A percentile compares a stretch with the other conserved stretches of the same genome.
Conservation (phyloP, 2,888 invertebrate genomes). For the Harpagoxenus sublaevis region DNA sequence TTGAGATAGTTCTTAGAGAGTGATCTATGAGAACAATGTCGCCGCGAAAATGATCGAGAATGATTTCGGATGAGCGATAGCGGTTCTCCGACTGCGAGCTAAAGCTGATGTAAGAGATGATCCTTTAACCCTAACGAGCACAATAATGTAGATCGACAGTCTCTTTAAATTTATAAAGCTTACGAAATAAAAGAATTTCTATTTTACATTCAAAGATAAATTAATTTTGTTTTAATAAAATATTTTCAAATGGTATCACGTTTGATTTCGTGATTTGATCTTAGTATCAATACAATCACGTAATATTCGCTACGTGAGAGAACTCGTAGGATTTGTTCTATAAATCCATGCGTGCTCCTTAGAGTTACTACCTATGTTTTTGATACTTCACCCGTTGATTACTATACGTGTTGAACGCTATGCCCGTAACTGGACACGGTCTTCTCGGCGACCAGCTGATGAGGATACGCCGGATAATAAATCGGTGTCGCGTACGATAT, state of each 20-base stretch:
- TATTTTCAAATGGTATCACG: not conserved
- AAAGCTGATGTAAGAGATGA: not conserved
- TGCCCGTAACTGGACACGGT: slow-evolving; percentile 67
- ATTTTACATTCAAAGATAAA: not conserved
- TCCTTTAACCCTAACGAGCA: not conserved
- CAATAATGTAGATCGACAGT: not conserved
- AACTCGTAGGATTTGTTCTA: not conserved
- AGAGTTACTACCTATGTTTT: not conserved
- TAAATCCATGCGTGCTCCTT: slow-evolving; percentile 11
- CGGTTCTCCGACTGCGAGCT: not conserved
- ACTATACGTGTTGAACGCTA: slow-evolving; percentile 60
- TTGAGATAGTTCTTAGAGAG: not conserved
- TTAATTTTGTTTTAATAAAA: not conserved
- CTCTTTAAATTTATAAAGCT: not conserved
- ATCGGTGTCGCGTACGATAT: slow-evolving; percentile 52
- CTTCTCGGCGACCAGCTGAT: slow-evolving; percentile 58
- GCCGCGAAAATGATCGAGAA: not conserved
- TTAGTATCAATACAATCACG: not conserved
- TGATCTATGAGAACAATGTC: not conserved
- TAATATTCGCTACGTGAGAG: not conserved
- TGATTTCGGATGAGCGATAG: not conserved
- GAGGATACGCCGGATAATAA: slow-evolving; percentile 63
- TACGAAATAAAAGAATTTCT: not conserved
- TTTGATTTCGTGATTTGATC: not conserved
- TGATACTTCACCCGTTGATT: not conserved